Base-by-base conservation (phyloP, 2,888 invertebrate genomes). In the Automeris io region DNA sequence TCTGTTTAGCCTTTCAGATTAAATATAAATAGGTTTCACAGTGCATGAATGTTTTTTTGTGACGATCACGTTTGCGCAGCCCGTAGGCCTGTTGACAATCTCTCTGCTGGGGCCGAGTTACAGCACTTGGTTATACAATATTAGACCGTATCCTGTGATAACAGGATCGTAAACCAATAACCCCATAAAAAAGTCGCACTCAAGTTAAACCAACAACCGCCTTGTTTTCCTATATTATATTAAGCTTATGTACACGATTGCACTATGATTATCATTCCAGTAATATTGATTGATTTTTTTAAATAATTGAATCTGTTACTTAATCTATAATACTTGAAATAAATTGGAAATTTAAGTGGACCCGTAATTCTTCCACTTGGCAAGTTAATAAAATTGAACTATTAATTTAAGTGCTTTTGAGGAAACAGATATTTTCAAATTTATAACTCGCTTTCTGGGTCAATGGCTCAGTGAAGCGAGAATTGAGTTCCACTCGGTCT, bases 11-110 rank as follows among this genome's bases (percentile, higher is more conserved):
- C 69, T 59, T 59, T 52, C 62, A 72, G 82, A 82, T 82, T 71
- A 82, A 81, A 83, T 81, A 79, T 71, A 82, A 81, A 83, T 81
- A 79, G 61, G 61, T 61, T 49, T 62, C 70, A 68, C 69, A 68
- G 60, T 60, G 61, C n/a, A n/a, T 61, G 61, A 54, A 59, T 79
- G 74, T 81, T 81, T 80, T 70, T 57, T 57, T 43, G 65, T 62
- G 70, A 66, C 71, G 70, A 68, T 66, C 61, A 49, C 75, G 75
- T 81, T 79, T 78, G 69, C 55, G 52, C 61, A 69, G 69, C 57
- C 58, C 61, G 65, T 46, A 51, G 52, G 57, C 51, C 51, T 71
- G 67, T 73, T 76, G 65, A 70, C 68, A 56, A 61, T 60, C 52
- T 59, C 51, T 54, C 54, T 48, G 44, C 40, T 51, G 56, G 56